Evolutionary conservation across 2,113 vertebrate genomes (phyloP).

Genomic region (Eurystomus gularis): DNA sequence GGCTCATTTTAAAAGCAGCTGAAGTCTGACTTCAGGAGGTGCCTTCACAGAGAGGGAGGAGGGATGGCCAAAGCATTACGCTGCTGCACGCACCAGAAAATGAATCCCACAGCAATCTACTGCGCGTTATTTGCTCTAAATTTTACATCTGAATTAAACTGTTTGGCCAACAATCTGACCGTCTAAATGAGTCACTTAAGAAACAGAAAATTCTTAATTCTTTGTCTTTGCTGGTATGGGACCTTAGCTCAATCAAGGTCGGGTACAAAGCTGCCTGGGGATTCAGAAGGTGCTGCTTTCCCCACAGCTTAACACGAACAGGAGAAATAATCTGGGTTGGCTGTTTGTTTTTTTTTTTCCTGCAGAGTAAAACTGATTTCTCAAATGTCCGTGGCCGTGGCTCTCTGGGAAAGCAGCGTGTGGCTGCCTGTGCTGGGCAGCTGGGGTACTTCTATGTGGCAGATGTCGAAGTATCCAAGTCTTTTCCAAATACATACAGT

Average conservation of each 20-base stretch:
- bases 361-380: neutral
- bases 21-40: slow-evolving; percentile 2
- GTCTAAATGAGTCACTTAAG: neutral
- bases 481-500: neutral
- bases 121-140: neutral
- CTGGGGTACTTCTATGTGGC: neutral
- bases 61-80: neutral
- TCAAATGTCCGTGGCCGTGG: neutral
- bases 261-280: neutral
- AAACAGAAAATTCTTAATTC: neutral
- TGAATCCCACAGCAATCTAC: neutral
- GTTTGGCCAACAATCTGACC: neutral
- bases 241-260: neutral
- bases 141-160: neutral
- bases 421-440: neutral
- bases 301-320: neutral
- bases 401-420: neutral
- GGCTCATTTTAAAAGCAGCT: slow-evolving; percentile 3
- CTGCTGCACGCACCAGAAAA: neutral
- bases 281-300: neutral
- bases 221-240: neutral
- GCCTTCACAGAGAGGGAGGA: neutral
- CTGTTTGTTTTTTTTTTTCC: neutral
- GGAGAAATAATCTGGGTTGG: neutral
- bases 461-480: neutral